Base-by-base conservation (phyloP, 2,888 invertebrate species). In the Agapetus fuscipes region DNA sequence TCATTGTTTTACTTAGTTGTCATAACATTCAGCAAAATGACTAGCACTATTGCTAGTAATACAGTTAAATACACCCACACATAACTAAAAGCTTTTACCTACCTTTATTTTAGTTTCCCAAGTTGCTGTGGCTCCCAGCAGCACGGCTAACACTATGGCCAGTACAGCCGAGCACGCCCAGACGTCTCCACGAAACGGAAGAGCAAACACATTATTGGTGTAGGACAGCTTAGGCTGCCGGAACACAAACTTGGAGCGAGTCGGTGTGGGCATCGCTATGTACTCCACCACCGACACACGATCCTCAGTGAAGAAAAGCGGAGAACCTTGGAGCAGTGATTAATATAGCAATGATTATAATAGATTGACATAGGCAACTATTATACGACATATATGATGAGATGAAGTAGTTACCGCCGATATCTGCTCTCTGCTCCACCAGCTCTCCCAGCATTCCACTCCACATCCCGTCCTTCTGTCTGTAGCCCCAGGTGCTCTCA, bases 221-320 rank as follows among this genome's bases (percentile, higher is more conserved):
- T 78, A 80, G 0, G 83, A 79, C 3, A 84, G 55, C 52, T 82
- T 77, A 2, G 83, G 83, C 54, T 80, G 76, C 34, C 77, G 74
- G 54, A 83, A 83, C 13, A 84, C 72, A 54, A 83, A 81, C 51
- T 76, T 76, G 0, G 80, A 82, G 49, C 71, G 62, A 1, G 79
- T 80, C 2, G 76, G 74, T 0, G 80, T 76, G 10, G 80, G 77
- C 59, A 80, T 76, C 20, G 78, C 71, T 33, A 82, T 71, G 52
- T 78, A 83, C 49, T 80, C 76, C 3, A 81, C 71, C 15, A 76
- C 62, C 0, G 69, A 62, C 34, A 78, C 59, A 3, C 82, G 66
- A 52, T 81, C 76, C 2, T 62, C 53, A 1, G 76, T 76, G 39
- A 82, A 63, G 52, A 81, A 80, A 59, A 79, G 64, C 2, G 78